phyloP scores from a whole-genome alignment of 2,797 vertebrate genomes.

The Bryconaethiops microstoma region DNA sequence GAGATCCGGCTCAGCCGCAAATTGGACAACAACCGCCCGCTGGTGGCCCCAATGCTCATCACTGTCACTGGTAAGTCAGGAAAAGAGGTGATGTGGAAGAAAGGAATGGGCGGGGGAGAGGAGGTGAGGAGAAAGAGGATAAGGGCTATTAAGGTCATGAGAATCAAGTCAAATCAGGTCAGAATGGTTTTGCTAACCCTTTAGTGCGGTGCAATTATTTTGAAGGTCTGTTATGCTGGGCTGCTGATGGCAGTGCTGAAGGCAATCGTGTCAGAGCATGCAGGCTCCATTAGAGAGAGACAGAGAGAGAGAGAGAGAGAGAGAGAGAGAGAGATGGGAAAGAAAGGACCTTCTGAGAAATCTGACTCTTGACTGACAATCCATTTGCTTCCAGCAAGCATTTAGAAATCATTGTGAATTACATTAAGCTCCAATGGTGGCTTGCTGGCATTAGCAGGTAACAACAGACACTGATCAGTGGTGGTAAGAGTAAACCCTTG shows the following conservation, averaged over 20 bases:
- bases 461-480: slow-evolving; percentile 47
- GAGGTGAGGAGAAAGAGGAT: not conserved
- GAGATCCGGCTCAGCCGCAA: slow-evolving; percentile 95
- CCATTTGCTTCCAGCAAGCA: slow-evolving; percentile 39
- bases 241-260: slow-evolving; percentile 36
- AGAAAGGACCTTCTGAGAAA: slow-evolving; percentile 31
- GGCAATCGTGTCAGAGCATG: slow-evolving; percentile 28
- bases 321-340: too few relatives aligned
- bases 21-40: slow-evolving; percentile 96
- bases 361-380: slow-evolving; percentile 49
- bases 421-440: slow-evolving; percentile 51
- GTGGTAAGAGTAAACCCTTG: slow-evolving; percentile 35
- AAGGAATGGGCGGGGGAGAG: slow-evolving; percentile 14
- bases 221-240: slow-evolving; percentile 31
- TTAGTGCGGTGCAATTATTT: slow-evolving; percentile 26
- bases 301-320: slow-evolving; percentile 21
- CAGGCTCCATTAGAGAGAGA: slow-evolving; percentile 12
- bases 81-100: slow-evolving; percentile 29
- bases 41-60: slow-evolving; percentile 96
- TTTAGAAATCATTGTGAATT: slow-evolving; percentile 51
- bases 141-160: slow-evolving; percentile 45
- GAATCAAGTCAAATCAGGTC: slow-evolving; percentile 44
- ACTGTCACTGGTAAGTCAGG: slow-evolving; percentile 92
- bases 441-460: slow-evolving; percentile 47
- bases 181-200: slow-evolving; percentile 43